phyloP scores from a whole-genome alignment of 2,888 invertebrate genomes.

The Oligia latruncula region DNA sequence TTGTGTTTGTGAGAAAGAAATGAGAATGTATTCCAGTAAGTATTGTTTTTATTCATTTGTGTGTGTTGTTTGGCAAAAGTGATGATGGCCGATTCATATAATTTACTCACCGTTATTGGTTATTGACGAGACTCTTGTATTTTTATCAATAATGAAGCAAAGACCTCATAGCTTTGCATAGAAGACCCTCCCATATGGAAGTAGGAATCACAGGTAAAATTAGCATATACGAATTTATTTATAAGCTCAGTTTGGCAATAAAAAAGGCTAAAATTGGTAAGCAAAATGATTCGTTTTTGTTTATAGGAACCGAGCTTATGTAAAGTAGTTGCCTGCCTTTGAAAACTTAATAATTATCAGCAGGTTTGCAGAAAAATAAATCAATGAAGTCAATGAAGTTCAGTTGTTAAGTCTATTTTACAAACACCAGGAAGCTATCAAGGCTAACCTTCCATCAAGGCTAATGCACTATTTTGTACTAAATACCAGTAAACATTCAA shows the following conservation, averaged over 20 bases:
- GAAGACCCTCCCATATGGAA: background rate
- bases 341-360: background rate
- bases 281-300: background rate
- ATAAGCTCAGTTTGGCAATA: background rate
- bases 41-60: constrained; percentile 20
- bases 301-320: background rate
- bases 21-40: constrained; percentile 74
- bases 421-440: background rate
- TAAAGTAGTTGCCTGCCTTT: background rate
- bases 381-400: background rate
- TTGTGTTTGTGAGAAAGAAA: constrained; percentile 17
- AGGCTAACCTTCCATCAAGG: background rate
- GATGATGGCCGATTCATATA: background rate
- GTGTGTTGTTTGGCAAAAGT: background rate
- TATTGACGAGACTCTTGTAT: background rate
- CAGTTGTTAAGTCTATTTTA: background rate
- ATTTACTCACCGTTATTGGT: background rate
- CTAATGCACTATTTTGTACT: background rate
- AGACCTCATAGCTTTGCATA: background rate
- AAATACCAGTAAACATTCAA: background rate
- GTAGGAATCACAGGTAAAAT: background rate
- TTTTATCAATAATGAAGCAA: background rate
- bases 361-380: background rate
- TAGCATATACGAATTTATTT: background rate
- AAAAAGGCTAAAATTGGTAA: background rate